Evolutionary conservation across 2,113 vertebrate genomes (phyloP), one percentile per base, ranked within the genome.

Genomic region (Plestiodon gilberti): DNA sequence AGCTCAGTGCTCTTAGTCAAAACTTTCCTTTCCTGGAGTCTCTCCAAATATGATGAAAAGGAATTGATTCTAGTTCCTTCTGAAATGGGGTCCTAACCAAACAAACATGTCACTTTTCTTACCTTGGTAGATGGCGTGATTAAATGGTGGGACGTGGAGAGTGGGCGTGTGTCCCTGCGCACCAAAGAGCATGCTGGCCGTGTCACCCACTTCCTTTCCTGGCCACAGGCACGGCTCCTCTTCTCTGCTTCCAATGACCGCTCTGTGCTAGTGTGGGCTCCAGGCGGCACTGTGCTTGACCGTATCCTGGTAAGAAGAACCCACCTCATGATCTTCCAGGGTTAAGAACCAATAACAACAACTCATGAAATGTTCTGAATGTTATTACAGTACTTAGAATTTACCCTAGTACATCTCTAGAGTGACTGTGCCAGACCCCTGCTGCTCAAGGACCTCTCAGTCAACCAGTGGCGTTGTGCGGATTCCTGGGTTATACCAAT

Each of bases 111-210:
- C 28, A 38, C n/a, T 23, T 52, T 65, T 81, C 9, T 78, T 83
- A 40, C 75, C 52, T 40, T 87, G 35, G 64, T 33, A 89, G 93
- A 94, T 89, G 93, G 91, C 67, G 79, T 88, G 61, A 94, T 94
- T 81, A 91, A 93, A 64, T 92, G 93, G 93, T 93, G 93, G 93
- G 93, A 94, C 81, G 59, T 88, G 83, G 93, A 92, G n/a, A 94
- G 43, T 65, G 92, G 92, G n/a, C 67, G 13, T 30, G 48, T 85
- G 33, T 86, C 89, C 67, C 81, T 85, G 40, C 38, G 78, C 57
- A 57, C 80, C 70, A 64, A 85, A 52, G 88, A 93, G 76, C 93
- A 93, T 55, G 82, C 88, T 59, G 93, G 92, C 1, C 89, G 91
- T 86, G 71, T 93, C 86, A 94, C 93, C 22, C 77, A 88, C 40